Evolutionary conservation across 2,797 vertebrate species (phyloP).

Genomic region (Antennarius maculatus): DNA sequence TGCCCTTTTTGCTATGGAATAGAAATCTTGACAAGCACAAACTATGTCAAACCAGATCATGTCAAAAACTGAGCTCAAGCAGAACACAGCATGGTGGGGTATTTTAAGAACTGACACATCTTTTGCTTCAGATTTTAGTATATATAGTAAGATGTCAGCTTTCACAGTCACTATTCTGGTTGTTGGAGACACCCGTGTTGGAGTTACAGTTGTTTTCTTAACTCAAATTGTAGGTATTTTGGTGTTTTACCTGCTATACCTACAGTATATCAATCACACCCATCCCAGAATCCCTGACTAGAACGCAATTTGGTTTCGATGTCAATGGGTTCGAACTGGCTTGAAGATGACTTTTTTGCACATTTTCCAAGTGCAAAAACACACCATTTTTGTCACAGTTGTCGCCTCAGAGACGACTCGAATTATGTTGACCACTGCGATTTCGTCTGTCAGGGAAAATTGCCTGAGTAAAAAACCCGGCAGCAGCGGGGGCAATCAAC

Average conservation of each 20-base stretch:
- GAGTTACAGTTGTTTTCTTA: background rate
- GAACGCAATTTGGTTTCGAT: slow-evolving; percentile 1
- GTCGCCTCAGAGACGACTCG: slow-evolving; percentile 35
- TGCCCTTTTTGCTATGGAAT: slow-evolving; percentile 4
- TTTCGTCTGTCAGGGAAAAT: slow-evolving; percentile 37
- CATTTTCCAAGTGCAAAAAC: slow-evolving; percentile 26
- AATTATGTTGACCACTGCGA: slow-evolving; percentile 31
- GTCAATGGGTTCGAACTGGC: slow-evolving; percentile 4
- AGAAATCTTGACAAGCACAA: slow-evolving; percentile 19
- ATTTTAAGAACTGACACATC: background rate
- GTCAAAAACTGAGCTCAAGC: slow-evolving; percentile 11
- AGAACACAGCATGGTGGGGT: no score
- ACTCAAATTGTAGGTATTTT: slow-evolving; percentile 14
- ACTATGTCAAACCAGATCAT: background rate
- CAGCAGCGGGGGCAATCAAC: slow-evolving; percentile 20
- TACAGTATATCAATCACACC: slow-evolving; percentile 1
- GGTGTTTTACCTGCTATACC: background rate
- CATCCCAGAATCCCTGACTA: background rate
- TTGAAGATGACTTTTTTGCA: background rate
- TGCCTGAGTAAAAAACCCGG: slow-evolving; percentile 43
- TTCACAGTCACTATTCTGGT: background rate
- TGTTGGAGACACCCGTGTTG: background rate
- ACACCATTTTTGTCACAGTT: slow-evolving; percentile 15
- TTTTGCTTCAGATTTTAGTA: background rate
- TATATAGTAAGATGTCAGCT: background rate